phyloP scores from a whole-genome alignment of 2,888 invertebrate species.

The Acanthosoma haemorrhoidale region DNA sequence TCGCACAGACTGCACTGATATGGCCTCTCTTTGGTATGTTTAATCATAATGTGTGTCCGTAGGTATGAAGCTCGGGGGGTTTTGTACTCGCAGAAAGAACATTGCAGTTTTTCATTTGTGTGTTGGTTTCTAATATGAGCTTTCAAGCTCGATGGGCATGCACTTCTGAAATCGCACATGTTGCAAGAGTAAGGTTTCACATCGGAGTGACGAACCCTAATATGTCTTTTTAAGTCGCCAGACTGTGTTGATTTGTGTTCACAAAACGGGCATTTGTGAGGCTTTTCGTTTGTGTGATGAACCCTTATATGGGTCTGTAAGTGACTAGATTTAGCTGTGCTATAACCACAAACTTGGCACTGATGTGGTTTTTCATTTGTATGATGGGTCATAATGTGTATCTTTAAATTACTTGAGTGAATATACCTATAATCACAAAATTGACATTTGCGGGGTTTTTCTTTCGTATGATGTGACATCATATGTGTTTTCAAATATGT shows the following conservation, averaged over 20 bases:
- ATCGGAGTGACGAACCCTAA: conserved; percentile 26
- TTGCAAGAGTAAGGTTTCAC: conserved; percentile 25
- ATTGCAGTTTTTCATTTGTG: conserved; percentile 19
- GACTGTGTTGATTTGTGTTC: conserved; percentile 19
- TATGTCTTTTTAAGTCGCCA: conserved; percentile 27
- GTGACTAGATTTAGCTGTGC: conserved; percentile 15
- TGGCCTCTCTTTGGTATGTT: not conserved
- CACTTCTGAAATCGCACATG: conserved; percentile 24
- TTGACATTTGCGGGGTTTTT: conserved; percentile 22
- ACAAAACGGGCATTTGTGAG: conserved; percentile 27
- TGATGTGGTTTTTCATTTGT: conserved; percentile 28
- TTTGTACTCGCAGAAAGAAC: not conserved
- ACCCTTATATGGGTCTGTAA: conserved; percentile 12
- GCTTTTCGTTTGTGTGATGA: conserved; percentile 22
- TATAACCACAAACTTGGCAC: conserved; percentile 23
- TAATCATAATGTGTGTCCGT: not conserved
- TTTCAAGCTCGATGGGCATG: conserved; percentile 7
- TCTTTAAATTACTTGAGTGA: conserved; percentile 26
- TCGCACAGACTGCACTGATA: not conserved
- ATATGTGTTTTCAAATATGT: conserved; percentile 12
- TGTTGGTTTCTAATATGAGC: conserved; percentile 18
- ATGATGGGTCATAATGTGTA: conserved; percentile 27
- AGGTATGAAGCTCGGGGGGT: not conserved
- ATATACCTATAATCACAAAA: conserved; percentile 23
- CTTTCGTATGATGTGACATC: conserved; percentile 14